phyloP scores from a whole-genome alignment of 2,797 vertebrate species.

The Sebastes alutus region DNA sequence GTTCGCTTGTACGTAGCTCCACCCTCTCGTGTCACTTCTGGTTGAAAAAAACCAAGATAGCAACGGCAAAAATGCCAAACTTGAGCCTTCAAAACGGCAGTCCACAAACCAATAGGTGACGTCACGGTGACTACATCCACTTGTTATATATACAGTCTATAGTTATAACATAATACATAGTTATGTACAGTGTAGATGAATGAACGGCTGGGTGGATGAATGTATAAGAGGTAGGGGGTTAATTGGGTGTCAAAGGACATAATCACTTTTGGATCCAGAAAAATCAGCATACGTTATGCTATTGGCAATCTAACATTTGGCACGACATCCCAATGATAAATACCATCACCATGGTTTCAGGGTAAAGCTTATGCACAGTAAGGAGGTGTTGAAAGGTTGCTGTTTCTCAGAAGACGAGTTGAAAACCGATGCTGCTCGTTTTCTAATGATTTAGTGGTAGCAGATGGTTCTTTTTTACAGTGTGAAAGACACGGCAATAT shows the following conservation, averaged over 20 bases:
- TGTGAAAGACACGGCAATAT: not conserved
- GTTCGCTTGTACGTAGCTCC: too few species aligned
- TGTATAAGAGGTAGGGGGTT: too few species aligned
- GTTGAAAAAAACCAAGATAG: too few species aligned
- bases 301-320: not conserved
- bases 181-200: not conserved
- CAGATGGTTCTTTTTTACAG: constrained; percentile 27
- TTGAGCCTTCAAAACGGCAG: too few species aligned
- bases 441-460: constrained; percentile 1
- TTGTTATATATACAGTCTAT: too few species aligned
- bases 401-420: constrained; percentile 3
- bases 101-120: too few species aligned
- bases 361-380: not conserved
- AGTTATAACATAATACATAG: not conserved
- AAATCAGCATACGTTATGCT: not conserved
- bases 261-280: not conserved
- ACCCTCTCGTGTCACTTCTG: too few species aligned
- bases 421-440: constrained; percentile 7
- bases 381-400: constrained; percentile 29
- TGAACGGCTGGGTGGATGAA: not conserved
- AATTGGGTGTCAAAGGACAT: not conserved
- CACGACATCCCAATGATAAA: constrained; percentile 3
- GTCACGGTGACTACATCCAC: too few species aligned
- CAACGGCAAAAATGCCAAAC: too few species aligned
- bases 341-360: constrained; percentile 38